Base-by-base conservation (phyloP, 2,888 invertebrate species). In the Mesoligia furuncula region DNA sequence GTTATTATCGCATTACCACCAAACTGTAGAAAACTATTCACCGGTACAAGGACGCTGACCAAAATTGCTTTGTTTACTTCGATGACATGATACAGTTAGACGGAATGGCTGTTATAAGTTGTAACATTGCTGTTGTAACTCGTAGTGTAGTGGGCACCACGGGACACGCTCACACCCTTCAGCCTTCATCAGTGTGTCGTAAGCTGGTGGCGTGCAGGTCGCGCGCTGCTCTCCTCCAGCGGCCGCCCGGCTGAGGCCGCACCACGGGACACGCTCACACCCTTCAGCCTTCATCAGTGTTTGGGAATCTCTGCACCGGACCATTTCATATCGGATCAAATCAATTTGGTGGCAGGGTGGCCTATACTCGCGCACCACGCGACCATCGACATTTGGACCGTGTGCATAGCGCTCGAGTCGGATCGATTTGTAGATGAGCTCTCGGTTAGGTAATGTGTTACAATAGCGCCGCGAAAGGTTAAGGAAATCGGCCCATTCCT, bases 1-100 rank as follows among this genome's bases (percentile, higher is more conserved):
- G 27, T 36, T 20, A n/a, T 64, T 57, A 78, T 80, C 64, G 64
- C 73, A 81, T 80, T 39, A 57, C 39, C 73, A 73, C 36, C 72
- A 17, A 42, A n/a, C 45, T 64, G 62, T 31, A 36, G 27, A 39
- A 42, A 81, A 27, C 42, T 36, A 36, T 45, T 54, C 45, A 24
- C 17, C 15, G 20, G 45, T 1, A 45, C 82, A 67, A 67, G 54
- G 76, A 42, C 64, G 17, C 39, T 64, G 39, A 39, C 73, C 24
- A 20, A 81, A 45, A 17, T 4, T 17, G 45, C 54, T 74, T 45
- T 45, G 27, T 71, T 62, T 48, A 70, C 61, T 51, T 68, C 5
- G n/a, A 48, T 31, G 42, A n/a, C 17, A 24, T 68, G 24, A 31
- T 2, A 31, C 0, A 20, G 24, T 20, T 48, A 4, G 5, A 31